Evolutionary conservation across 1,140 invertebrate species (phyloP).

Genomic region (Protaetia brevitarsis): DNA sequence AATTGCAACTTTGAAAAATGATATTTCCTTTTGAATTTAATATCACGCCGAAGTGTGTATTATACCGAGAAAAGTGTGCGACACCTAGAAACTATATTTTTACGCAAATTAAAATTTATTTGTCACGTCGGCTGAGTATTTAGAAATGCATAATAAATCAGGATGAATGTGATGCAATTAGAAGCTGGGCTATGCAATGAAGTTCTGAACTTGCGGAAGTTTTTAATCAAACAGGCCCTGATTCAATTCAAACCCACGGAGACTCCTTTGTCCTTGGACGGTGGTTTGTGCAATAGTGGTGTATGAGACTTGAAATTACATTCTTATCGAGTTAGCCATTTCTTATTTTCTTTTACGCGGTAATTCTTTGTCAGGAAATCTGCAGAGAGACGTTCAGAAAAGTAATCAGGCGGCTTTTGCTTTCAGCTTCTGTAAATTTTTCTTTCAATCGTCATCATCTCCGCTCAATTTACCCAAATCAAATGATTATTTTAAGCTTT

Average conservation of each 20-base stretch:
- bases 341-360: slow-evolving; percentile 29
- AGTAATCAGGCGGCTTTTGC: not conserved
- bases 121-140: slow-evolving; percentile 12
- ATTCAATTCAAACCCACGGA: slow-evolving; percentile 40
- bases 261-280: slow-evolving; percentile 35
- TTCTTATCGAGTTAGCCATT: slow-evolving; percentile 40
- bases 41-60: slow-evolving; percentile 13
- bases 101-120: slow-evolving; percentile 21
- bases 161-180: slow-evolving; percentile 29
- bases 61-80: not conserved
- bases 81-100: slow-evolving; percentile 18
- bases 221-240: slow-evolving; percentile 44
- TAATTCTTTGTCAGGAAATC: slow-evolving; percentile 15
- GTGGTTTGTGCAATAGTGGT: slow-evolving; percentile 35
- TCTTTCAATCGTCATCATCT: not conserved
- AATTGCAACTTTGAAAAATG: slow-evolving; percentile 10
- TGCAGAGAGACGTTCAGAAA: not conserved
- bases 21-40: slow-evolving; percentile 22
- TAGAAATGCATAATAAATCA: slow-evolving; percentile 30
- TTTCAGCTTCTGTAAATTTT: not conserved
- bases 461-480: not conserved
- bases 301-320: slow-evolving; percentile 40
- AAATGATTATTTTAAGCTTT: not conserved
- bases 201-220: slow-evolving; percentile 33
- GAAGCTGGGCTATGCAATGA: slow-evolving; percentile 25